A percentile compares a stretch with the other conserved stretches of the same genome.
phyloP scores from a whole-genome alignment of 2,888 invertebrate genomes.

The Spilarctia lutea region DNA sequence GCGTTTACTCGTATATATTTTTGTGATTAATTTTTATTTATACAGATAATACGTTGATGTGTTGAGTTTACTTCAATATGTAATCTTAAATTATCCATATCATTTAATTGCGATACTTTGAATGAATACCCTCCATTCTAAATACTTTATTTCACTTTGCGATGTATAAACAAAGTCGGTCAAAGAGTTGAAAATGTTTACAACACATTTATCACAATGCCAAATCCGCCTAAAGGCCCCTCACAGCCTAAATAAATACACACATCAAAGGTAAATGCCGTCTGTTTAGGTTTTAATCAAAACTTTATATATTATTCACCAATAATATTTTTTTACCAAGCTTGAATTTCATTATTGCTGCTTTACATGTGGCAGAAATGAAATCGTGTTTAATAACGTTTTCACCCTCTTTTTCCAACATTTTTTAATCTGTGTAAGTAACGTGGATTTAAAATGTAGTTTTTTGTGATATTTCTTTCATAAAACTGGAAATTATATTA shows the following conservation, averaged over 20 bases:
- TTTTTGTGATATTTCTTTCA: not conserved
- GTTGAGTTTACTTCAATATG: too few relatives aligned
- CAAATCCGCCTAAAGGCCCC: conserved; percentile 11
- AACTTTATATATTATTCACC: conserved; percentile 47
- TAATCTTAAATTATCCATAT: not conserved
- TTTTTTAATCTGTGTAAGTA: conserved; percentile 2
- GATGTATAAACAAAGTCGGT: not conserved
- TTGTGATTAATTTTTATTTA: too few relatives aligned
- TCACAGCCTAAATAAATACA: conserved; percentile 30
- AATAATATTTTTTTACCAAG: conserved; percentile 30
- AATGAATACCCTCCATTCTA: not conserved
- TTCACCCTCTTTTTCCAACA: not conserved
- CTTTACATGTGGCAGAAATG: conserved; percentile 28
- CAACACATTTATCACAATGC: conserved; percentile 16
- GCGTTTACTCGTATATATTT: too few relatives aligned
- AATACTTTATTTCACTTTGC: not conserved
- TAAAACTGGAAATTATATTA: not conserved
- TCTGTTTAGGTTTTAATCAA: conserved; percentile 51
- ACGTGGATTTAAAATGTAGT: not conserved
- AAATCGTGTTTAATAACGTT: conserved; percentile 32
- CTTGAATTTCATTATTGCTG: conserved; percentile 35
- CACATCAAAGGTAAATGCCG: conserved; percentile 16
- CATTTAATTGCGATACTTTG: not conserved
- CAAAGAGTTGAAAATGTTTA: conserved; percentile 4
- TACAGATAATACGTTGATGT: too few relatives aligned